These are phyloP conservation scores for Choloepus hoffmanni DNA, from an alignment of 2,113 vertebrate genomes.

Conservation along the genomic window DNA sequence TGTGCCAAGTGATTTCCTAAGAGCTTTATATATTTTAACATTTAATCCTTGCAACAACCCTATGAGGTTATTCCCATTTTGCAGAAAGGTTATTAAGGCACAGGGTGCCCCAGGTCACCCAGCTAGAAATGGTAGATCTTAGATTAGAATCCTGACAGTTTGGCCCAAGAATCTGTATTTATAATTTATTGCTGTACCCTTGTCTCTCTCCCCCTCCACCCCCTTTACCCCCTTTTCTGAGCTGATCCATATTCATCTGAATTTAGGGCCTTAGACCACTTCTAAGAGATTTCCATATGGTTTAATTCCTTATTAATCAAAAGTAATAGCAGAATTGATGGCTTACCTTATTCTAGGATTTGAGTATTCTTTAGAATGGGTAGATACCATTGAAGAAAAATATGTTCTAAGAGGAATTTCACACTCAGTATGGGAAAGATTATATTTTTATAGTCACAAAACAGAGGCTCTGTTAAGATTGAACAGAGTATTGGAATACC, in stretches of 20 bases:
- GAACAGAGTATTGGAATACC: not conserved
- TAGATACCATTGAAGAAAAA: not conserved
- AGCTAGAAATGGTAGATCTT: not conserved
- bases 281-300: not conserved
- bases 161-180: not conserved
- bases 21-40: constrained; percentile 43
- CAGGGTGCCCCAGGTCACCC: not conserved
- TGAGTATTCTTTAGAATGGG: constrained; percentile 36
- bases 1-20: not conserved
- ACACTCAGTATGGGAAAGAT: not conserved
- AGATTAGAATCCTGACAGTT: not conserved
- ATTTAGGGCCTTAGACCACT: constrained; percentile 3
- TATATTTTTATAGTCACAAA: not conserved
- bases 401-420: not conserved
- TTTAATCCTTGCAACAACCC: constrained; percentile 75
- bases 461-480: not conserved
- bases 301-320: constrained; percentile 16
- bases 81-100: not conserved
- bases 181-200: not conserved
- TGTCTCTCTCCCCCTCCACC: not conserved
- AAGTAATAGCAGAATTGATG: not conserved
- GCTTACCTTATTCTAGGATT: constrained; percentile 21
- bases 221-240: not conserved
- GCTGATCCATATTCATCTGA: not conserved
- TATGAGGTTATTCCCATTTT: constrained; percentile 30